Percentiles rank a stretch among this genome's conserved stretches.
Evolutionary conservation across 2,888 invertebrate genomes (phyloP).

Genomic region (Pristionchus fissidentatus): DNA sequence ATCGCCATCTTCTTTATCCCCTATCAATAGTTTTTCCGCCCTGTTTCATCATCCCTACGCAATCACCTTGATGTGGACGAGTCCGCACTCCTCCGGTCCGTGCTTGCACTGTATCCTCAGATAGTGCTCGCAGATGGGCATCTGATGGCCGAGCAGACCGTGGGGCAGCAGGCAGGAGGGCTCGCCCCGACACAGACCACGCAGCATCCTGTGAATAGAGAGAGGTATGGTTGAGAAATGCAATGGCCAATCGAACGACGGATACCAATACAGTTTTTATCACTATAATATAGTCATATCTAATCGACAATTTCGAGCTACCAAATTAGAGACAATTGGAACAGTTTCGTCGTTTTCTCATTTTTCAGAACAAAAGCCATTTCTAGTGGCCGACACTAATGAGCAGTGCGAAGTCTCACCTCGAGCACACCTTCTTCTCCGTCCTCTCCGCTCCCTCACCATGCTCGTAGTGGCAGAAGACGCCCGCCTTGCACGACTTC

Average conservation of each 20-base stretch:
- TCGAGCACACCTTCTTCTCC: slow-evolving; percentile 54
- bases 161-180: not conserved
- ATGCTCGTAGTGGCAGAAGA: slow-evolving; percentile 63
- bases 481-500: slow-evolving; percentile 52
- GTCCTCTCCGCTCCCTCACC: slow-evolving; percentile 53
- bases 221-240: too few species aligned
- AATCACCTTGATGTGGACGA: slow-evolving; percentile 44
- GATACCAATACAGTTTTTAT: too few species aligned
- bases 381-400: not conserved
- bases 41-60: not conserved
- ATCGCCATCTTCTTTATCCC: too few species aligned
- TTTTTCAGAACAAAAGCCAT: not conserved
- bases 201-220: slow-evolving; percentile 2
- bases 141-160: slow-evolving; percentile 49
- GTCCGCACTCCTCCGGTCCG: slow-evolving; percentile 26
- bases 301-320: too few species aligned
- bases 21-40: too few species aligned
- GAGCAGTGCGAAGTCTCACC: slow-evolving; percentile 53
- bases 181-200: slow-evolving; percentile 42
- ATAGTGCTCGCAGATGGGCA: slow-evolving; percentile 63
- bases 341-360: not conserved
- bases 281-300: too few species aligned
- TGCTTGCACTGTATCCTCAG: slow-evolving; percentile 54
- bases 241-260: too few species aligned
- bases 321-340: too few species aligned